phyloP scores from a whole-genome alignment of 1,140 invertebrate species.

The Delia radicum region DNA sequence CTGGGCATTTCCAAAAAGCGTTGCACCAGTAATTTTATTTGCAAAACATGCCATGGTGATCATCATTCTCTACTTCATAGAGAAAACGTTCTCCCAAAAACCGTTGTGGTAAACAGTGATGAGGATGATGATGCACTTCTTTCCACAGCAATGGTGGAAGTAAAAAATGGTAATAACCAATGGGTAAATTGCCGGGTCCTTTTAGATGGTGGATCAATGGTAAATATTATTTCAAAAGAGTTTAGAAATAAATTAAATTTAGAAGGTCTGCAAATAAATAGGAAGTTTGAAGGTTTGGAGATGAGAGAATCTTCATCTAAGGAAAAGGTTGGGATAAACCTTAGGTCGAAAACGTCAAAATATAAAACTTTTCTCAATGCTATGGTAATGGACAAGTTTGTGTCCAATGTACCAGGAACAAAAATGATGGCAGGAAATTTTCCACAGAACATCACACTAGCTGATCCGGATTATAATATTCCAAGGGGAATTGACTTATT shows the following conservation, averaged over 20 bases:
- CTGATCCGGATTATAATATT: slow-evolving; percentile 41
- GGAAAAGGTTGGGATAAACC: not conserved
- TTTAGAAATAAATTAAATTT: slow-evolving; percentile 28
- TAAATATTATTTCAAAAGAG: slow-evolving; percentile 24
- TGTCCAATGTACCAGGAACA: not conserved
- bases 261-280: not conserved
- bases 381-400: not conserved
- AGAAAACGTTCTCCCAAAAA: not conserved
- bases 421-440: slow-evolving; percentile 7
- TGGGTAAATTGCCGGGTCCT: slow-evolving; percentile 13
- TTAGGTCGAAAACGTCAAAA: not conserved
- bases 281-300: slow-evolving; percentile 12
- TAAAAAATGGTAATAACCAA: not conserved
- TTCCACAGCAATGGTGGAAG: not conserved
- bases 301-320: not conserved
- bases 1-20: not conserved
- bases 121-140: not conserved
- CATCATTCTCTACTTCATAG: not conserved
- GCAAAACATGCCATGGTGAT: not conserved
- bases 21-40: not conserved
- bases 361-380: slow-evolving; percentile 10
- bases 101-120: not conserved
- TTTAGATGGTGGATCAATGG: slow-evolving; percentile 23
- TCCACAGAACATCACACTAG: slow-evolving; percentile 30
- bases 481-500: slow-evolving; percentile 37